Base-by-base conservation (phyloP, 2,888 invertebrate genomes). In the Amblyjoppa proteus region DNA sequence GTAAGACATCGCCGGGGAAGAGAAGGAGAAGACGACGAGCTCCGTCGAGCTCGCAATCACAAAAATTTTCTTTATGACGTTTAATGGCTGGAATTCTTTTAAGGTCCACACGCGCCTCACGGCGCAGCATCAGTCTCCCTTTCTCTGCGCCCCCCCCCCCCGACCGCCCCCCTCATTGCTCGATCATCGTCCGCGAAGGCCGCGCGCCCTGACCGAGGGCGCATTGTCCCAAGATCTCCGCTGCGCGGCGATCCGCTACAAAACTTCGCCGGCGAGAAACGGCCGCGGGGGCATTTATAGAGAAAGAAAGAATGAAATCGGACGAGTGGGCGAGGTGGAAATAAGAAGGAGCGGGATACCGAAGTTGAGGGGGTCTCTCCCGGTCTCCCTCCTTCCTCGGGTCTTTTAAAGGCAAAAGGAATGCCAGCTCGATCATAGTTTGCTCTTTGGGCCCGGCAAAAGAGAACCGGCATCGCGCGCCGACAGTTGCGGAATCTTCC, bases 21-120 rank as follows among this genome's bases (percentile, higher is more conserved):
- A 68, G 11, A 9, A 28, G 31, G 13, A 31, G n/a, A 53, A 51
- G 83, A 86, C 84, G 90, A 71, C 71, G 38, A 38, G 20, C 20
- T 13, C 31, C 25, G 20, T 20, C 20, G 61, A 28, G 45, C 89
- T 89, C 90, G 89, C 91, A 91, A 92, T 91, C 90, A 89, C 92
- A 91, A 93, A 93, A 92, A 91, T 93, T 90, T 91, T 91, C 92
- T 91, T 93, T 92, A 93, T 92, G 92, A 93, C 91, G 91, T 89
- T 91, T 92, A 92, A 92, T 92, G 92, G 91, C 88, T 89, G 90
- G 91, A 92, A 93, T 93, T 93, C 92, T 91, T 92, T 90, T 89
- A 89, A 88, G 88, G 81, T 81, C 81, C 81, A 68, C 28, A 49
- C 75, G 66, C 82, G 77, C 64, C 61, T 69, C 71, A 66, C 73